These are phyloP conservation scores for Isotomurus palustris DNA, from an alignment of 2,888 invertebrate genomes.

Conservation along the genomic window DNA sequence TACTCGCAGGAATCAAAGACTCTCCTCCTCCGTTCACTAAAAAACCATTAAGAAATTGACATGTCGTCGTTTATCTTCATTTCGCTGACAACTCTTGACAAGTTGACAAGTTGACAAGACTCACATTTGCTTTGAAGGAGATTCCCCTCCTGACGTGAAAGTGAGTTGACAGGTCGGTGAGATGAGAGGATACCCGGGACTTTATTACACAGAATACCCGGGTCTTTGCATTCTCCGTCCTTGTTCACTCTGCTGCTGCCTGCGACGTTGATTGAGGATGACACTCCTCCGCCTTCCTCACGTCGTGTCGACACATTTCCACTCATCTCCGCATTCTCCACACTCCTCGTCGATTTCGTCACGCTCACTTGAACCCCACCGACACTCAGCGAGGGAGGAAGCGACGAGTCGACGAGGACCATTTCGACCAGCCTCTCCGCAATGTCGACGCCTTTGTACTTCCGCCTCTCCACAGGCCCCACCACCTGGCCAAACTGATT, in stretches of 20 bases:
- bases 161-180: too few relatives aligned
- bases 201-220: too few relatives aligned
- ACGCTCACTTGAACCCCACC: conserved; percentile 33
- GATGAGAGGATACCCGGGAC: too few relatives aligned
- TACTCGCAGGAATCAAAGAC: not conserved
- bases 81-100: too few relatives aligned
- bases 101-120: not conserved
- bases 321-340: not conserved
- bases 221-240: too few relatives aligned
- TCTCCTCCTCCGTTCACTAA: too few relatives aligned
- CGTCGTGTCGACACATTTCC: too few relatives aligned
- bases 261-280: too few relatives aligned
- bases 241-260: too few relatives aligned
- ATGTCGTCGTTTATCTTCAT: too few relatives aligned
- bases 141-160: not conserved
- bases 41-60: too few relatives aligned
- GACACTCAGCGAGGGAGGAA: conserved; percentile 24
- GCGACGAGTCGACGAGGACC: conserved; percentile 43
- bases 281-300: too few relatives aligned
- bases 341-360: conserved; percentile 10
- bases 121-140: not conserved
- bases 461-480: conserved; percentile 49
- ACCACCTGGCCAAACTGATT: conserved; percentile 46
- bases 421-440: conserved; percentile 49
- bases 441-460: conserved; percentile 51